Evolutionary conservation across 2,888 invertebrate species (phyloP).

Genomic region (Helobdella robusta): DNA sequence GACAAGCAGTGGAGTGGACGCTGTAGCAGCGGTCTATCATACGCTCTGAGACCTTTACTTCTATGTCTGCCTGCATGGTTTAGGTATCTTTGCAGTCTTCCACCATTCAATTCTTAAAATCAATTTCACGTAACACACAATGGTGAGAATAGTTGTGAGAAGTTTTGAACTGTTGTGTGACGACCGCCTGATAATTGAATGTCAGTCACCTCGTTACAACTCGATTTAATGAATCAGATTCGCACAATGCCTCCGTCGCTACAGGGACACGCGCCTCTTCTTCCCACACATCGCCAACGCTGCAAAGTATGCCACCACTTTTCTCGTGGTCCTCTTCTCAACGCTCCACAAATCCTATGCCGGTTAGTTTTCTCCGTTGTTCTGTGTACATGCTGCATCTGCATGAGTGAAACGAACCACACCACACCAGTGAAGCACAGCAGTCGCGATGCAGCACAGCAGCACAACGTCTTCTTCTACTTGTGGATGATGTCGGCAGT

Average conservation of each 20-base stretch:
- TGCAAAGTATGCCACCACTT: conserved; percentile 92
- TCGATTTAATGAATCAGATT: no score
- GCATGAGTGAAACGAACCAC: no score
- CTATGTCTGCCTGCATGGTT: conserved; percentile 93
- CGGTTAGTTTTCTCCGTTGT: no score
- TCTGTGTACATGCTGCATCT: no score
- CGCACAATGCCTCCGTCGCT: conserved; percentile 88
- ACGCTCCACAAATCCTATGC: conserved; percentile 55
- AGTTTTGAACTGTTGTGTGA: no score
- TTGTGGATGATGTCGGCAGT: conserved; percentile 71
- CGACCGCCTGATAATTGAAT: no score
- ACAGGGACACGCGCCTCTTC: conserved; percentile 68
- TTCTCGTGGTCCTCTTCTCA: conserved; percentile 76
- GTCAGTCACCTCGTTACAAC: no score
- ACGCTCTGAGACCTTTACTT: conserved; percentile 71
- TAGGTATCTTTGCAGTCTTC: no score
- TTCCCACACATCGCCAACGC: conserved; percentile 89
- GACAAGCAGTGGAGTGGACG: background rate
- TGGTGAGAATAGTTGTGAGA: no score
- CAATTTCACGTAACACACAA: no score
- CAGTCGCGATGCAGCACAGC: conserved; percentile 32
- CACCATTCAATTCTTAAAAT: no score
- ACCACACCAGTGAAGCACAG: conserved; percentile 22
- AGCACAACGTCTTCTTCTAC: conserved; percentile 48
- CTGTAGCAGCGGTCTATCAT: conserved; percentile 47